These are phyloP conservation scores for Ramphastos sulfuratus DNA, from an alignment of 2,113 vertebrate species.

Conservation along the genomic window DNA sequence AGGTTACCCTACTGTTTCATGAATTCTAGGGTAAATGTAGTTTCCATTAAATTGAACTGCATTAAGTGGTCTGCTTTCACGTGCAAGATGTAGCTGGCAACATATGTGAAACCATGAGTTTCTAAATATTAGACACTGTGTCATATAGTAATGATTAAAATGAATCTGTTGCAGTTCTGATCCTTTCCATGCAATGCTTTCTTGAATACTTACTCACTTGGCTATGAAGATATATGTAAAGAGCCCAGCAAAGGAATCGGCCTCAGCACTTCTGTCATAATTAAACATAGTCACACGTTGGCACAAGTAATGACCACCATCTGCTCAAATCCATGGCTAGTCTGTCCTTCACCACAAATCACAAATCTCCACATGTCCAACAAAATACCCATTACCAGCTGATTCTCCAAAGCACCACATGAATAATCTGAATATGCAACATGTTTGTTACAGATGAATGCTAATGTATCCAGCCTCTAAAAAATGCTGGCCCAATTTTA, in stretches of 20 bases:
- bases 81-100: neutral
- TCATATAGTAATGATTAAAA: neutral
- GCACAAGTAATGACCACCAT: constrained; percentile 57
- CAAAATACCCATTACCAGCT: neutral
- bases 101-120: neutral
- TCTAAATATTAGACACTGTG: neutral
- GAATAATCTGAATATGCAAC: neutral
- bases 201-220: neutral
- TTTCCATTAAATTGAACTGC: neutral
- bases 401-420: neutral
- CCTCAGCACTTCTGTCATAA: neutral
- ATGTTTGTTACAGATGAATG: neutral
- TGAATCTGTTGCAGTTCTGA: neutral
- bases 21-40: neutral
- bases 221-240: neutral
- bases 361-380: neutral
- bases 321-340: constrained; percentile 28
- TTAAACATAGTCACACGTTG: neutral
- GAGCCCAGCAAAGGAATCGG: neutral
- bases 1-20: neutral
- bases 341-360: constrained; percentile 13
- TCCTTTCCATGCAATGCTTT: neutral
- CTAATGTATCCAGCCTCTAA: neutral
- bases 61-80: neutral
- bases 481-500: neutral